Conservation (phyloP, 2,888 invertebrate species). For the Aleiodes alternator region DNA sequence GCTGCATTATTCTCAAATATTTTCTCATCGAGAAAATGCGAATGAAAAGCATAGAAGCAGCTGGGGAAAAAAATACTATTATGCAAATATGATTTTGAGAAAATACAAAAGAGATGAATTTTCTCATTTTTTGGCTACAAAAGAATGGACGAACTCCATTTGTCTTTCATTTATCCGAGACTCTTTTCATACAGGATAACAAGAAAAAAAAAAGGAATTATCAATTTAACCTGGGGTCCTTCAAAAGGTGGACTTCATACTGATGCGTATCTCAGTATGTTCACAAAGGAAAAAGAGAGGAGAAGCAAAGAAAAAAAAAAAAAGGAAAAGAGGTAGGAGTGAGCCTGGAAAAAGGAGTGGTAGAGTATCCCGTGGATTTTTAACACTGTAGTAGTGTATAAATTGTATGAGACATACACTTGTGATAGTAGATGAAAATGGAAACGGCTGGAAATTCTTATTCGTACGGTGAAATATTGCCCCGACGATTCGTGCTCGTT, state of each 20-base stretch:
- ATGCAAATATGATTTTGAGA: too few relatives aligned
- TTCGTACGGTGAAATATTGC: slow-evolving; percentile 66
- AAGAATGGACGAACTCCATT: not conserved
- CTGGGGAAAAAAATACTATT: too few relatives aligned
- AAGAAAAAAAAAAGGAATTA: slow-evolving; percentile 7
- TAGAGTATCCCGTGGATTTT: slow-evolving; percentile 25
- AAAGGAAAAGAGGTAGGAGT: not conserved
- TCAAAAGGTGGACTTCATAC: slow-evolving; percentile 13
- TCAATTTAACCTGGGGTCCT: slow-evolving; percentile 16
- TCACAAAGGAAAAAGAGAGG: slow-evolving; percentile 23
- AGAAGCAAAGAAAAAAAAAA: slow-evolving; percentile 36
- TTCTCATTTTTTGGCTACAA: not conserved
- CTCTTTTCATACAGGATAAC: not conserved
- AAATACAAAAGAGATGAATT: not conserved
- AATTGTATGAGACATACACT: too few relatives aligned
- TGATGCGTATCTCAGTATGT: slow-evolving; percentile 12
- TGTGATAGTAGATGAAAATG: slow-evolving; percentile 1
- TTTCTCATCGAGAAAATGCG: too few relatives aligned
- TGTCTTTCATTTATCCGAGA: slow-evolving; percentile 15
- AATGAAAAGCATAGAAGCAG: too few relatives aligned
- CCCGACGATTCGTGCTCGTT: slow-evolving; percentile 65
- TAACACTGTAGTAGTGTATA: not conserved
- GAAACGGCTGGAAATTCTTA: slow-evolving; percentile 60
- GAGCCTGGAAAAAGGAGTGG: not conserved
- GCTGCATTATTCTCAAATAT: too few relatives aligned